Percentiles rank a stretch among this genome's conserved stretches.
Evolutionary conservation across 2,888 invertebrate genomes (phyloP).

Genomic region (Polydesmus complanatus): DNA sequence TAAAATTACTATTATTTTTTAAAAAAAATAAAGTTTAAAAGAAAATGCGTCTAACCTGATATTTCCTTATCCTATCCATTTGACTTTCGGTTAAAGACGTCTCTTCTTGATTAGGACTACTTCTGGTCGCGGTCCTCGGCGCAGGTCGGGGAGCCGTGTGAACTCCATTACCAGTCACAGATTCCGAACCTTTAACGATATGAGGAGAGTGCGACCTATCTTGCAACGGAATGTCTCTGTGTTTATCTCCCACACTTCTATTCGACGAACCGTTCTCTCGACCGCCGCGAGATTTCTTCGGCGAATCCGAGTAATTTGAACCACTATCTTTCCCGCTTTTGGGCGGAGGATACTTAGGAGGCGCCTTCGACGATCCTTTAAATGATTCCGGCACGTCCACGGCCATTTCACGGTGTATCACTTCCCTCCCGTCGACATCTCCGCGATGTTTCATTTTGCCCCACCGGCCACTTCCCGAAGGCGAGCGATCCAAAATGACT

Average conservation of each 20-base stretch:
- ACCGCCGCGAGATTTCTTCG: background rate
- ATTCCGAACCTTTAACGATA: background rate
- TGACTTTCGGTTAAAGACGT: constrained; percentile 45
- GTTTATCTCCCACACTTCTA: constrained; percentile 7
- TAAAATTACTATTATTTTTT: no score
- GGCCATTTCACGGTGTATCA: constrained; percentile 91
- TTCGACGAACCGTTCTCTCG: constrained; percentile 14
- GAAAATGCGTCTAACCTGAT: constrained; percentile 71
- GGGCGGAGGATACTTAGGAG: constrained; percentile 54
- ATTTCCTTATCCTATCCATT: constrained; percentile 79
- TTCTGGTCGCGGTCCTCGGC: constrained; percentile 22
- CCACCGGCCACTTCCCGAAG: background rate
- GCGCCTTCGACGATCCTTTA: constrained; percentile 77
- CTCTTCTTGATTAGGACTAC: constrained; percentile 9
- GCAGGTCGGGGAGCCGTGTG: constrained; percentile 23
- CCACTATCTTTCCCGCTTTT: constrained; percentile 9
- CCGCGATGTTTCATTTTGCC: constrained; percentile 1
- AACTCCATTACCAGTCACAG: constrained; percentile 26
- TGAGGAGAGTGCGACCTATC: constrained; percentile 33
- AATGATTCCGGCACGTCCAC: constrained; percentile 95
- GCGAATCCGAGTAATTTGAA: background rate
- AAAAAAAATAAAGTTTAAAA: no score
- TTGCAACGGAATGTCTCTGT: constrained; percentile 20
- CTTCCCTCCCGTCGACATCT: background rate
- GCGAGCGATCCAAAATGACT: background rate